phyloP scores from a whole-genome alignment of 2,797 vertebrate genomes.

The Sarcophilus harrisii region DNA sequence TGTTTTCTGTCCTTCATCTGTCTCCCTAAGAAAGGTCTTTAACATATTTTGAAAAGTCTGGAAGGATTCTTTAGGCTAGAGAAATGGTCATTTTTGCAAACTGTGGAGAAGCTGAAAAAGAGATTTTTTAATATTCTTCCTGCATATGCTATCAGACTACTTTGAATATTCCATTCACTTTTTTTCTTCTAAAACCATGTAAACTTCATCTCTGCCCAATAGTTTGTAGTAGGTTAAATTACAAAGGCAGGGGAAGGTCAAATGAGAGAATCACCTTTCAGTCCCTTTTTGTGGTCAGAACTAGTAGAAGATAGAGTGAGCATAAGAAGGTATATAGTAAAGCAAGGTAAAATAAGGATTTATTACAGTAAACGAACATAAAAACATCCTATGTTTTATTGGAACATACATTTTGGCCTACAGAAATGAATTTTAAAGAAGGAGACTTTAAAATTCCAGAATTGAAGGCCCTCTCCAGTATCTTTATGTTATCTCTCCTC shows the following conservation, averaged over 20 bases:
- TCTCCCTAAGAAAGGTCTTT: not conserved
- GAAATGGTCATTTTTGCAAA: not conserved
- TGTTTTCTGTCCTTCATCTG: not conserved
- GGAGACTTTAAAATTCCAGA: not conserved
- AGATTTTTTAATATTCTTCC: not conserved
- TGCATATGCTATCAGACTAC: not conserved
- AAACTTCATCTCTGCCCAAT: not conserved
- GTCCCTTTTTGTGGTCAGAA: not conserved
- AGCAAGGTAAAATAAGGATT: not conserved
- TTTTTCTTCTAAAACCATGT: not conserved
- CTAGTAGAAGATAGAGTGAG: not conserved
- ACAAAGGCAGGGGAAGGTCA: not conserved
- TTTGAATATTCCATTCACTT: not conserved
- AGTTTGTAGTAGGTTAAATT: not conserved
- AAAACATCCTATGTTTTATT: not conserved
- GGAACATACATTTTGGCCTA: not conserved
- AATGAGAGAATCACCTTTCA: not conserved
- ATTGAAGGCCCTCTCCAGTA: not conserved
- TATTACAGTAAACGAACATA: not conserved
- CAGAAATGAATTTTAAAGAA: not conserved
- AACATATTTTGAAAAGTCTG: not conserved
- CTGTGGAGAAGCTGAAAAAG: not conserved
- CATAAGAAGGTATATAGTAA: not conserved
- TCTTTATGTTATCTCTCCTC: no score
- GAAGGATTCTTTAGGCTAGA: not conserved